These are phyloP conservation scores for Centrocercus urophasianus DNA, from an alignment of 2,113 vertebrate genomes.

Conservation along the genomic window DNA sequence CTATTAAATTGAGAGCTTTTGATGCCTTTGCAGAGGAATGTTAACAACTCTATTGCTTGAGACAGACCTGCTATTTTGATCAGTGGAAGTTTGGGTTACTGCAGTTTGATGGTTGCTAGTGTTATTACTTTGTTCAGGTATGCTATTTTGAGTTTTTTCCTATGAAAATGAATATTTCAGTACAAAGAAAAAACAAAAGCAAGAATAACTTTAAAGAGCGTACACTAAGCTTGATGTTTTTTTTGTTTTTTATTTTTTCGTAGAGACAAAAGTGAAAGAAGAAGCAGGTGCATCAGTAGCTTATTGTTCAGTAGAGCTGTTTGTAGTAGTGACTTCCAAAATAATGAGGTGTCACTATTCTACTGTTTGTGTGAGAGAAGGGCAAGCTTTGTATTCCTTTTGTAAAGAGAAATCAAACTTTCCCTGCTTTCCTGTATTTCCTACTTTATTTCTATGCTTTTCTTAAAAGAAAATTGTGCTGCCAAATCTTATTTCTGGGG, in stretches of 20 bases:
- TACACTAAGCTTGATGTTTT: neutral
- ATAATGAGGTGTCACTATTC: constrained; percentile 53
- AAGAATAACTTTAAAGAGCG: neutral
- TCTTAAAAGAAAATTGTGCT: neutral
- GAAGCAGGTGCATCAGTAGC: constrained; percentile 18
- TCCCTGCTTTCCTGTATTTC: neutral
- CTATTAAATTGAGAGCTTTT: neutral
- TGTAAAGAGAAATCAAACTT: constrained; percentile 34
- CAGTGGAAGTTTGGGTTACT: neutral
- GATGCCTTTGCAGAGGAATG: neutral
- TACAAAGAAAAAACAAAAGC: neutral
- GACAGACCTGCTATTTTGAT: neutral
- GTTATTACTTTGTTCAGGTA: neutral
- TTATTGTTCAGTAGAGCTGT: constrained; percentile 10
- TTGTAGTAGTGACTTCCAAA: constrained; percentile 50
- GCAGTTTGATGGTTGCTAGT: neutral
- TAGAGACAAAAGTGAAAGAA: constrained; percentile 19
- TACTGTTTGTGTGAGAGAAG: neutral
- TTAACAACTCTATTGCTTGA: neutral
- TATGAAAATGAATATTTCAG: neutral
- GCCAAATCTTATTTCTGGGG: neutral
- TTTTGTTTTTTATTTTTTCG: neutral
- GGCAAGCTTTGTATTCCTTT: constrained; percentile 16
- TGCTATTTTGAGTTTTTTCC: neutral
- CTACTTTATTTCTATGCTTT: neutral